Conservation (phyloP, 2,113 vertebrate species). For the Recurvirostra avosetta region DNA sequence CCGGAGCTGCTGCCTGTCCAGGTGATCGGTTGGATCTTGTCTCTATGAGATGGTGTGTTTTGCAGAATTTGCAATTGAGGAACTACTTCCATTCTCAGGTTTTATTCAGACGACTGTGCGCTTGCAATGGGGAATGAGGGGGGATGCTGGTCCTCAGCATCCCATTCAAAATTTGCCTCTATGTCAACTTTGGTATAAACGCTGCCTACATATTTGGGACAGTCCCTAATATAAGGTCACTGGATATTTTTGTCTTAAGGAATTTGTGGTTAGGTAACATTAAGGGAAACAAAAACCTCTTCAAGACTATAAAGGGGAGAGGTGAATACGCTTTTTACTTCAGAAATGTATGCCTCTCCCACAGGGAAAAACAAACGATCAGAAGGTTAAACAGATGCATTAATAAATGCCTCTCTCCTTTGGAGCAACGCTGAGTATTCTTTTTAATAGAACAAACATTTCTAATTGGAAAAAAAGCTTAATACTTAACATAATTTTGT, state of each 20-base stretch:
- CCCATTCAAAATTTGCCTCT: neutral
- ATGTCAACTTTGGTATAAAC: neutral
- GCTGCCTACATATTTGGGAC: neutral
- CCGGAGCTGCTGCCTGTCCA: neutral
- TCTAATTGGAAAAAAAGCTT: neutral
- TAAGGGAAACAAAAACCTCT: neutral
- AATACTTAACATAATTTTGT: neutral
- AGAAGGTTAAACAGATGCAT: neutral
- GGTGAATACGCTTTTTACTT: neutral
- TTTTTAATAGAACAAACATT: neutral
- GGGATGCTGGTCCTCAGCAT: too few species aligned
- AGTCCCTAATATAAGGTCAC: neutral
- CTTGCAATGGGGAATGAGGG: rapidly evolving
- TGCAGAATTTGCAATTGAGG: neutral
- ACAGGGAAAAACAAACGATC: neutral
- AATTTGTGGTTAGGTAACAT: neutral
- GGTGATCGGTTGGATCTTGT: neutral
- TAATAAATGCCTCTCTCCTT: neutral
- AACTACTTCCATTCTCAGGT: neutral
- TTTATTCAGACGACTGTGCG: rapidly evolving
- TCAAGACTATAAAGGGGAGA: neutral
- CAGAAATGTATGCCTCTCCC: neutral
- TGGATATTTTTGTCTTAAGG: neutral
- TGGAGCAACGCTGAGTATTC: neutral
- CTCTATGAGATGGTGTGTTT: neutral